phyloP scores from a whole-genome alignment of 2,797 vertebrate species.

The Schizothorax lantsangensis region DNA sequence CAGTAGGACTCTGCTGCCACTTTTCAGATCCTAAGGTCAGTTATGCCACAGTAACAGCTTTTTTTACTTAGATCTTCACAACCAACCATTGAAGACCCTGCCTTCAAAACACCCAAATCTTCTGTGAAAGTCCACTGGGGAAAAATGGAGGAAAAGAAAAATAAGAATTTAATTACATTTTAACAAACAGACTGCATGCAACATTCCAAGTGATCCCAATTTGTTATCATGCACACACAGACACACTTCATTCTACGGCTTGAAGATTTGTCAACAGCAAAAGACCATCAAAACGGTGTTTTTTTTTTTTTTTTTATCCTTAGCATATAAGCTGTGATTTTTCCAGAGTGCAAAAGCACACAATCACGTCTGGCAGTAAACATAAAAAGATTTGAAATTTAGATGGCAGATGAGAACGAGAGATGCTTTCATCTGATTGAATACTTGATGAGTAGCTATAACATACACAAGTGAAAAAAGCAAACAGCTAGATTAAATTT shows the following conservation, averaged over 20 bases:
- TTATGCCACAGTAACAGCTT: constrained; percentile 3
- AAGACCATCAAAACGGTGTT: neutral
- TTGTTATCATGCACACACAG: constrained; percentile 1
- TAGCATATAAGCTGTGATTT: constrained; percentile 4
- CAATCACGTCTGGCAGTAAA: constrained; percentile 27
- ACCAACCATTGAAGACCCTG: constrained; percentile 14
- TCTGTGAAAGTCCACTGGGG: neutral
- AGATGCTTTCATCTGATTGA: constrained; percentile 26
- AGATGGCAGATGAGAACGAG: neutral
- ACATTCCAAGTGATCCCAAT: neutral
- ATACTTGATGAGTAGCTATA: neutral
- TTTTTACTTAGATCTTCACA: neutral
- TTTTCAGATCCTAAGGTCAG: constrained; percentile 15
- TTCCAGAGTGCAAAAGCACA: constrained; percentile 18
- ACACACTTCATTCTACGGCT: neutral
- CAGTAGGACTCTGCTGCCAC: neutral
- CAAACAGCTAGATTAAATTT: neutral
- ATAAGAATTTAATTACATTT: constrained; percentile 1
- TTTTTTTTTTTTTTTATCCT: neutral
- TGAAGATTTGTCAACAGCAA: constrained; percentile 6
- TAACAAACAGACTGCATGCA: neutral
- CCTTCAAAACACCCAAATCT: neutral
- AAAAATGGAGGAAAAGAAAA: neutral
- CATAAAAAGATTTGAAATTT: constrained; percentile 18
- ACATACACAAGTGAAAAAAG: neutral